Base-by-base conservation (phyloP, 2,113 vertebrate species). In the Sclerurus mexicanus region DNA sequence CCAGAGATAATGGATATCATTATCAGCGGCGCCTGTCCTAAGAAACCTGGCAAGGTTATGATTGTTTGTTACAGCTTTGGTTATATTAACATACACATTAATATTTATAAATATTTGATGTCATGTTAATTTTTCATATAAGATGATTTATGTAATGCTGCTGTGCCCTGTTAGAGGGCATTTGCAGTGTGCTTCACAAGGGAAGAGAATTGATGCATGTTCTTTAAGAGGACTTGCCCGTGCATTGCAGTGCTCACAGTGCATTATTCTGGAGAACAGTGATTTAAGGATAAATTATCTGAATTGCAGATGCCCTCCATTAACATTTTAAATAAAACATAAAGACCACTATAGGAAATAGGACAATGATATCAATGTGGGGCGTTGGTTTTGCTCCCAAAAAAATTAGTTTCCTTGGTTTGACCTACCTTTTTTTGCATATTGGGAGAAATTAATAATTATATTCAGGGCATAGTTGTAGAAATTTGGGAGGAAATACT, bases 101-200 rank as follows among this genome's bases (percentile, higher is more conserved):
- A 99, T 99, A 99, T 99, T 99, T 98, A 99, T 98, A 98, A 98
- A 98, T 98, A 97, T 98, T 98, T 98, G 97, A 99, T 98, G 98
- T 98, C 98, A 98, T 98, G 97, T 98, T 98, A 98, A 98, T 98
- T 98, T 98, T 99, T 98, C 97, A 98, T 98, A 98, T 98, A 98
- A 95, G 96, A 98, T 98, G 97, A 98, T 98, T 98, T 98, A 98
- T 98, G 98, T 97, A 98, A 98, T 96, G 97, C 97, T 96, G 88
- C 91, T 93, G 75, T 98, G 97, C 97, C 98, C 98, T 98, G 98
- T 97, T 98, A 98, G 98, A 98, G 97, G 98, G 96, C 98, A 98
- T 98, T 98, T 98, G 96, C 97, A 95, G 91, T 81, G 90, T 68
- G 97, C 95, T 97, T 98, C 95, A 92, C 91, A 97, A 96, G 73